Evolutionary conservation across 23 tunicate species (phyloP).

Genomic region (Trididemnum clinides): DNA sequence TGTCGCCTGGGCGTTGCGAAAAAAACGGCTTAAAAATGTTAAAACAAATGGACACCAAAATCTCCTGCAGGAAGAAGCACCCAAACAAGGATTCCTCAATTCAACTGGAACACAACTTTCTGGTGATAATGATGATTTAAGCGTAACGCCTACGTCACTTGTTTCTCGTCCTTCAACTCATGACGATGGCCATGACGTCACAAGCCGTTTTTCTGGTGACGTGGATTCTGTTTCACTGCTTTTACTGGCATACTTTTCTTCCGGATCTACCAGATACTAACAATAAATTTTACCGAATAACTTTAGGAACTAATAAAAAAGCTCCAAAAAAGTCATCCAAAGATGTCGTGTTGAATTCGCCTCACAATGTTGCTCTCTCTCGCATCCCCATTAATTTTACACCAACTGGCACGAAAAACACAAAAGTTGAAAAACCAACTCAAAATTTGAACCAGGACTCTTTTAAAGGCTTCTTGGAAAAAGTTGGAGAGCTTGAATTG

Average conservation of each 20-base stretch:
- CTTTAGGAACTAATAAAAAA: too few relatives aligned
- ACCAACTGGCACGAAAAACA: too few relatives aligned
- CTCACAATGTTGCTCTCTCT: too few relatives aligned
- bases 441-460: background rate
- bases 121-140: background rate
- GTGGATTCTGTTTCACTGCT: constrained; percentile 12
- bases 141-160: constrained; percentile 25
- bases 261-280: constrained; percentile 17
- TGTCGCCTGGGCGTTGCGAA: background rate
- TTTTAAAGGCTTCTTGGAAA: constrained; percentile 43
- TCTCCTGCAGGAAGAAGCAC: constrained; percentile 75
- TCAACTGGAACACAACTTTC: constrained; percentile 74
- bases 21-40: constrained; percentile 23
- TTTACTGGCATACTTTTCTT: background rate
- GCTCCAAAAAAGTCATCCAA: too few relatives aligned
- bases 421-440: too few relatives aligned
- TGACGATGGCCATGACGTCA: background rate
- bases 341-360: too few relatives aligned
- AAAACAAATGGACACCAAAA: constrained; percentile 2
- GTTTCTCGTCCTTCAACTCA: background rate
- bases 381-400: too few relatives aligned
- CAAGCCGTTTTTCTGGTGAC: constrained; percentile 7
- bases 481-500: constrained; percentile 64
- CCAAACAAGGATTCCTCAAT: constrained; percentile 90
- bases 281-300: too few relatives aligned